Evolutionary conservation across 37 sponge, comb jelly and placozoan genomes (phyloP).

Genomic region (Diacarnus erythraeanus): DNA sequence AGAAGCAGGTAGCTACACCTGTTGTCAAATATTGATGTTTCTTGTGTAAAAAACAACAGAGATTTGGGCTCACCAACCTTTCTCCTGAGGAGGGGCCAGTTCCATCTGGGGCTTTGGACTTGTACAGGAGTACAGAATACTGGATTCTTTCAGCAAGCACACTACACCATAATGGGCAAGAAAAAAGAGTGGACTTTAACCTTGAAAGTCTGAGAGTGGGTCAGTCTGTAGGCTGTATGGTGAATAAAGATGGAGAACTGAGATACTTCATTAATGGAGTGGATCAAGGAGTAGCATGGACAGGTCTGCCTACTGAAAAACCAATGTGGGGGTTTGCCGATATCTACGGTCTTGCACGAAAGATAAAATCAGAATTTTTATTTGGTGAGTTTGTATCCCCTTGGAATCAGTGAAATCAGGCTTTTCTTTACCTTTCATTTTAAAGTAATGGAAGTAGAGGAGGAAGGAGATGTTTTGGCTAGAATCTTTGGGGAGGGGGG

Average conservation of each 20-base stretch:
- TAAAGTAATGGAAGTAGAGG: too few species aligned
- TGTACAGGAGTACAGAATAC: slow-evolving; percentile 74
- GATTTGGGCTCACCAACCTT: slow-evolving; percentile 70
- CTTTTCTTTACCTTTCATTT: too few species aligned
- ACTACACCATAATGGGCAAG: slow-evolving; percentile 79
- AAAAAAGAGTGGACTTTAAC: slow-evolving; percentile 76
- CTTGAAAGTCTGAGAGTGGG: slow-evolving; percentile 70
- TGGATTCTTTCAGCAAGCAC: slow-evolving; percentile 92
- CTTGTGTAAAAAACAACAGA: slow-evolving; percentile 33
- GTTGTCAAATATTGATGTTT: not conserved
- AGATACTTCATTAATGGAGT: slow-evolving; percentile 73
- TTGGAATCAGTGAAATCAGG: too few species aligned
- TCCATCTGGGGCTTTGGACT: slow-evolving; percentile 80
- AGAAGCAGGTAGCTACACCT: not conserved
- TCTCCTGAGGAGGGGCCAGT: slow-evolving; percentile 72
- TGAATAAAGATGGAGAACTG: slow-evolving; percentile 76
- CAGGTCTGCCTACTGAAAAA: slow-evolving; percentile 68
- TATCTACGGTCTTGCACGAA: slow-evolving; percentile 83
- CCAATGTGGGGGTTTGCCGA: slow-evolving; percentile 88
- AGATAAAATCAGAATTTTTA: slow-evolving; percentile 83
- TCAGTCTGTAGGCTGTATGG: slow-evolving; percentile 67
- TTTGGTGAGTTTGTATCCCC: slow-evolving; percentile 61
- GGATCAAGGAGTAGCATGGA: slow-evolving; percentile 75
- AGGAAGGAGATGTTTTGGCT: too few species aligned
- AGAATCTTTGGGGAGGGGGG: too few species aligned